A percentile compares a stretch with the other conserved stretches of the same genome.
Conservation (phyloP, 1,140 invertebrate genomes). For the Conus ventricosus region DNA sequence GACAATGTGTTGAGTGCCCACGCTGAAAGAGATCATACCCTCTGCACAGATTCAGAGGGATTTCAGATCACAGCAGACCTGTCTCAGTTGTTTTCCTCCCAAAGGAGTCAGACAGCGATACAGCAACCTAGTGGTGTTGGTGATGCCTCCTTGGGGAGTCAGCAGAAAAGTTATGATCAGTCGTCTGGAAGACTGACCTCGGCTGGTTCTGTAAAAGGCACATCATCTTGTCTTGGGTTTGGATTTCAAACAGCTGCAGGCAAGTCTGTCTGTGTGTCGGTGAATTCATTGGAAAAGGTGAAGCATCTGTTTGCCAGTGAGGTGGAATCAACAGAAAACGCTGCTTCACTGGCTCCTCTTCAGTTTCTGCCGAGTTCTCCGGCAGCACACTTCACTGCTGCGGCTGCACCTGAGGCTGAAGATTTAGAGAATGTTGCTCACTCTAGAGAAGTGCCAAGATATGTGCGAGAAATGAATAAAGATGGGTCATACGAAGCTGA, state of each 20-base stretch:
- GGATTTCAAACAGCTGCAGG: slow-evolving; percentile 43
- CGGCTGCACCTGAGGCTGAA: not conserved
- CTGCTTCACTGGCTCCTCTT: not conserved
- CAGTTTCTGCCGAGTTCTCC: not conserved
- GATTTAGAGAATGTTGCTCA: not conserved
- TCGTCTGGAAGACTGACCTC: not conserved
- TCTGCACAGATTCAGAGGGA: not conserved
- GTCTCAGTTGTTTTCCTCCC: slow-evolving; percentile 8
- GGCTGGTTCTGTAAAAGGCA: not conserved
- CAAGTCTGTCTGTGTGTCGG: slow-evolving; percentile 31
- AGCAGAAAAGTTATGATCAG: not conserved
- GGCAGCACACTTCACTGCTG: not conserved
- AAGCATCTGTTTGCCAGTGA: slow-evolving; percentile 22
- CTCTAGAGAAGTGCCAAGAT: not conserved
- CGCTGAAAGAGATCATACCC: not conserved
- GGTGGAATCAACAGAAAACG: not conserved
- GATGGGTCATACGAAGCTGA: not conserved
- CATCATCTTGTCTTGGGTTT: not conserved
- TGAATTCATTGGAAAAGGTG: slow-evolving; percentile 37
- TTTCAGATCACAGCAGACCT: slow-evolving; percentile 12
- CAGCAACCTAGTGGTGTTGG: not conserved
- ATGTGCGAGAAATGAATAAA: not conserved
- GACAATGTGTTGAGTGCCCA: not conserved
- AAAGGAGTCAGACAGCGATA: not conserved
- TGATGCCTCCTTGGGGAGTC: not conserved